These are phyloP conservation scores for Mystacornis crossleyi DNA, from an alignment of 2,113 vertebrate genomes.

Conservation along the genomic window DNA sequence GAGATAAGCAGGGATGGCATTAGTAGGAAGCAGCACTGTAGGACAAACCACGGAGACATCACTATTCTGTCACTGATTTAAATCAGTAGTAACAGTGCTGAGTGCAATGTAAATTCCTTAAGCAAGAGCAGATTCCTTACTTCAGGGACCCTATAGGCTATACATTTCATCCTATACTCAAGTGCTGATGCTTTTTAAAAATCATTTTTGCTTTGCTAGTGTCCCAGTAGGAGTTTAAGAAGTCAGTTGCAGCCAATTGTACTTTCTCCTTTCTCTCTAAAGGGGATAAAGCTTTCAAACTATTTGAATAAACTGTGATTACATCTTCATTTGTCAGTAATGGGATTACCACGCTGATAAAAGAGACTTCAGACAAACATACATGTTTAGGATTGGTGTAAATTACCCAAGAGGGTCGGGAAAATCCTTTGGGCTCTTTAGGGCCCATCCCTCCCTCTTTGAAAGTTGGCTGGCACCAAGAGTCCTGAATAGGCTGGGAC, in stretches of 20 bases:
- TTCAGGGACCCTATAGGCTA: not conserved
- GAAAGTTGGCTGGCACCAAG: conserved; percentile 60
- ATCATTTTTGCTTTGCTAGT: conserved; percentile 2
- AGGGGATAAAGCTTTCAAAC: conserved; percentile 75
- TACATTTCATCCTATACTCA: not conserved
- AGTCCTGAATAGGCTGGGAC: conserved; percentile 63
- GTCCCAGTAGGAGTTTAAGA: conserved; percentile 64
- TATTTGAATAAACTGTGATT: conserved; percentile 79
- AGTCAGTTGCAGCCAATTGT: conserved; percentile 75
- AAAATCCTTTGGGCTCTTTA: conserved; percentile 56
- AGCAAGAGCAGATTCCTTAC: not conserved
- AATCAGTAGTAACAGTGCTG: not conserved
- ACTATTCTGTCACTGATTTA: not conserved
- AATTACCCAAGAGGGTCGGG: conserved; percentile 72
- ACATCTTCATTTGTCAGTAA: conserved; percentile 90
- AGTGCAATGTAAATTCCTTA: not conserved
- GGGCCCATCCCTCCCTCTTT: not conserved
- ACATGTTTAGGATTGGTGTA: conserved; percentile 79
- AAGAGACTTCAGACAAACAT: conserved; percentile 73
- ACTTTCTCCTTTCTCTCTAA: conserved; percentile 69
- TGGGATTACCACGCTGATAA: conserved; percentile 84
- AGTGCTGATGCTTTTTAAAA: not conserved
- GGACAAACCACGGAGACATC: not conserved
- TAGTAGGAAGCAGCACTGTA: not conserved
- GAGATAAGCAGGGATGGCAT: not conserved